These are phyloP conservation scores for Aporophyla lueneburgensis DNA, from an alignment of 2,888 invertebrate genomes.

Conservation along the genomic window DNA sequence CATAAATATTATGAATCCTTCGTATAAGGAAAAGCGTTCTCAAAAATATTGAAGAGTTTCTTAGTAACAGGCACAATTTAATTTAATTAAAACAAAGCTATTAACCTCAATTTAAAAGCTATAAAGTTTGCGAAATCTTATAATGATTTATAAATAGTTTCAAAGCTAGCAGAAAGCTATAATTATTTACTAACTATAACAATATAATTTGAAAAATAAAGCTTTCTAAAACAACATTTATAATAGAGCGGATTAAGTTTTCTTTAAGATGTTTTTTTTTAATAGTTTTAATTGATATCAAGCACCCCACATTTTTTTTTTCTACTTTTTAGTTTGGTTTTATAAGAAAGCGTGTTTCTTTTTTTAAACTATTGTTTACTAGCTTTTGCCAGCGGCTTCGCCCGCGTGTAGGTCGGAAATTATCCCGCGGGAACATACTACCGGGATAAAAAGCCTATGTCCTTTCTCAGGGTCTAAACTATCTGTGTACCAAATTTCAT, in stretches of 20 bases:
- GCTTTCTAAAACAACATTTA: neutral
- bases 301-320: too few species aligned
- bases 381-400: too few species aligned
- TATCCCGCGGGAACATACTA: too few species aligned
- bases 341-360: too few species aligned
- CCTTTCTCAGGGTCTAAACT: too few species aligned
- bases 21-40: neutral
- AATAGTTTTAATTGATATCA: too few species aligned
- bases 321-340: too few species aligned
- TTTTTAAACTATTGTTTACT: too few species aligned
- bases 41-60: neutral
- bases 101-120: slow-evolving; percentile 23
- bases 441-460: too few species aligned
- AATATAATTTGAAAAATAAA: neutral
- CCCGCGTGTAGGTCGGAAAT: too few species aligned
- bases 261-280: too few species aligned
- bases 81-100: slow-evolving; percentile 30
- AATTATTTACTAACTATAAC: slow-evolving; percentile 2
- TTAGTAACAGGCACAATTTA: neutral
- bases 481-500: too few species aligned
- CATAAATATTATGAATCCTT: neutral
- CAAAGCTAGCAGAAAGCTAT: neutral
- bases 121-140: slow-evolving; percentile 2
- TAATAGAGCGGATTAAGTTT: neutral
- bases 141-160: slow-evolving; percentile 19